Evolutionary conservation across 2,888 invertebrate species (phyloP), one percentile per base, ranked within the genome.

Genomic region (Idaea dimidiata): DNA sequence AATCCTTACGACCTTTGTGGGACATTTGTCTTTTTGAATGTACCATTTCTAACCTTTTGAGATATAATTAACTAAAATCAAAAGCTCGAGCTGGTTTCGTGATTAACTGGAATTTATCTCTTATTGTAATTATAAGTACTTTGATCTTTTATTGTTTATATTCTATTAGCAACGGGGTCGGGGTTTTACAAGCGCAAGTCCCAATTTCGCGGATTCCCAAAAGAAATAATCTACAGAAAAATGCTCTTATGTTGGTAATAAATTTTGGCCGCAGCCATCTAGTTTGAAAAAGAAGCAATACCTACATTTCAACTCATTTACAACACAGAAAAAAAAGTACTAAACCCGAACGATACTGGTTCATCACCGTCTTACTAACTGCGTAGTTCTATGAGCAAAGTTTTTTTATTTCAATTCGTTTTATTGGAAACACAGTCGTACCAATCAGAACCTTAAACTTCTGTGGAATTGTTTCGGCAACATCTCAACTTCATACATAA

Each of bases 1-100:
- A 56, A 56, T 56, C 18, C 17, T 56, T 56, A 56, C 56, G 56
- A 56, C 17, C 14, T 16, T 18, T 56, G 56, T 18, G 56, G 56
- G 18, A 56, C 17, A 56, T 56, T 18, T 56, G 56, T 56, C 14
- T 56, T 18, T 56, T 17, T 56, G 16, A 56, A 14, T 17, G 17
- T 18, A 56, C 7, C 17, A 1, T 54, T 56, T 16, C 18, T 17
- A 14, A 18, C 10, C 16, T 18, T 18, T 18, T 18, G 17, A 18
- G 10, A 16, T 14, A 56, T 14, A 56, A 7, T 17, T 55, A 3
- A 16, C 6, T 55, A 17, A 18, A 16, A 17, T 16, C 56, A 56
- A 55, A 55, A 55, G 17, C 10, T 18, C 10, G 17, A 17, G 7
- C 14, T 17, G 14, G 56, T 56, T 17, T 2, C 7, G 17, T 17